Base-by-base conservation (phyloP, 37 sponge, comb jelly and placozoan species). In the Bolinopsis microptera region DNA sequence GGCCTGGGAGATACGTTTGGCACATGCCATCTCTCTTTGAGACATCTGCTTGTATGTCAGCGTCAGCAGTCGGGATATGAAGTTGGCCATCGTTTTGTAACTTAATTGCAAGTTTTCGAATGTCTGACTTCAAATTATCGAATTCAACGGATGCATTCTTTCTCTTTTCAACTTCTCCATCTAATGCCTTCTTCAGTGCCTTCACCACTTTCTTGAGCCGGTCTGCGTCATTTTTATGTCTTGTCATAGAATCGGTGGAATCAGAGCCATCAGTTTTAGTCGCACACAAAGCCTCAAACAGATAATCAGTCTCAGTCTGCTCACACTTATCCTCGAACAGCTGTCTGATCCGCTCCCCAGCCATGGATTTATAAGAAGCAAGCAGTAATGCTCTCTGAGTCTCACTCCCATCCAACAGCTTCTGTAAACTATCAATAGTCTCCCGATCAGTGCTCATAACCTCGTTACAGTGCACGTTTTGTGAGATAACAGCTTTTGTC, bases 21-120 rank as follows among this genome's bases (percentile, higher is more conserved):
- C 36, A 28, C 48, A 86, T 86, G 26, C 90, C 90, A 40, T 86
- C 90, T 40, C 90, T 18, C 90, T 86, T 35, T 22, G 90, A 86
- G 25, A 86, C 90, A 2, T 38, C 90, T 39, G 90, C 61, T 27
- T 86, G 90, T n/a, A 86, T 86, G 26, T 86, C 90, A 86, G 90
- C 90, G 39, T 86, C 90, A 40, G 90, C 90, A 24, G 90, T 86
- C 0, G 90, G 36, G 31, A 86, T 86, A 38, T 41, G 39, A 5
- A 86, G 90, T 40, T 86, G 90, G 22, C 90, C 35, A n/a, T 86
- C 90, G 48, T 39, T 86, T 34, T 39, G 41, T 34, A 86, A 26
- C 39, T 34, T 86, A 0, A 86, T 38, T 27, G 90, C 90, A 26
- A 86, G 61, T 86, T 86, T 86, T 38, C 36, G 34, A 24, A 86